Percentiles rank a stretch among this genome's conserved stretches.
Evolutionary conservation across 2,888 invertebrate species (phyloP).

Genomic region (Troides aeacus): DNA sequence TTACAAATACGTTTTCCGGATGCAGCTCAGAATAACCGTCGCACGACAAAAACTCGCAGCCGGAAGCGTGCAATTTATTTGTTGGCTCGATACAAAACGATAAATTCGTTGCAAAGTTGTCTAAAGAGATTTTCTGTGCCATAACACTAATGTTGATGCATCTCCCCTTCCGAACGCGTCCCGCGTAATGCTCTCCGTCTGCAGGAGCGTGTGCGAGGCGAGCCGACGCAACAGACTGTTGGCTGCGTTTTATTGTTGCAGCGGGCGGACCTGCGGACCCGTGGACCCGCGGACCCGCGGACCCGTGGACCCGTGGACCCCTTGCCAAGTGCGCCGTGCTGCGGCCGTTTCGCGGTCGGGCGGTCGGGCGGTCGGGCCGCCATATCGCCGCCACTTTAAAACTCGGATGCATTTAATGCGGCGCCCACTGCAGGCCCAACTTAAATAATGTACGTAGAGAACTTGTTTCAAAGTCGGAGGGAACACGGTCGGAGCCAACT

Average conservation of each 20-base stretch:
- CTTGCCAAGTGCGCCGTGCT: constrained; percentile 65
- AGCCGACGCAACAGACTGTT: constrained; percentile 62
- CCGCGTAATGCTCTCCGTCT: constrained; percentile 41
- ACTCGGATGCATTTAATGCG: constrained; percentile 68
- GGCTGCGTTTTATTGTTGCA: constrained; percentile 71
- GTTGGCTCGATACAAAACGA: constrained; percentile 12
- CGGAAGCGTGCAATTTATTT: constrained; percentile 6
- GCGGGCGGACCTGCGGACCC: constrained; percentile 47
- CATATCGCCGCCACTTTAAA: constrained; percentile 67
- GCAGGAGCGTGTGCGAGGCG: constrained; percentile 39
- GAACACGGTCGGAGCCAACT: constrained; percentile 57
- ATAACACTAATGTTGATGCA: constrained; percentile 29
- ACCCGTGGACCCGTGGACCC: constrained; percentile 47
- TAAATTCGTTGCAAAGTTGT: constrained; percentile 20
- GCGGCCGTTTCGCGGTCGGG: constrained; percentile 66
- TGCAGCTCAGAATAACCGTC: constrained; percentile 39
- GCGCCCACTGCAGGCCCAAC: constrained; percentile 62
- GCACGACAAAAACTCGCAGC: neutral
- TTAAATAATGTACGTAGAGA: constrained; percentile 72
- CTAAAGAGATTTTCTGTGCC: constrained; percentile 27
- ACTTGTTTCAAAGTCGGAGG: constrained; percentile 60
- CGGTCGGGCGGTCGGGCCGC: constrained; percentile 40
- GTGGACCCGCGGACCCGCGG: constrained; percentile 66
- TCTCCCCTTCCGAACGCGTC: constrained; percentile 19
- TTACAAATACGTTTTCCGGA: constrained; percentile 7